Conservation (phyloP, 2,888 invertebrate genomes). For the Agriopis aurantiaria region DNA sequence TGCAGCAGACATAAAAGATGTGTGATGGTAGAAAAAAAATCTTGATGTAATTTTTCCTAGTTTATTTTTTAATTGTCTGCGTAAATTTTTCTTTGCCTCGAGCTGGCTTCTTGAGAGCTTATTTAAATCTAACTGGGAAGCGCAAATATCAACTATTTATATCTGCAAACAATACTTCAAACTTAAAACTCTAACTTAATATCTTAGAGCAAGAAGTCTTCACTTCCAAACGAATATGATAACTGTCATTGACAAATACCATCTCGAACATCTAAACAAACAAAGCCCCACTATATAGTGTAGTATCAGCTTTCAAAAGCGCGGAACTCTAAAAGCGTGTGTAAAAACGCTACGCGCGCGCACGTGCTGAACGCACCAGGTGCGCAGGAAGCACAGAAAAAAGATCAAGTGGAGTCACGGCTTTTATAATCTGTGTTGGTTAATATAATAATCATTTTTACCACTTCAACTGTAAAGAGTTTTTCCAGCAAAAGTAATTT, state of each 20-base stretch:
- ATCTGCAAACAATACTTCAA: neutral
- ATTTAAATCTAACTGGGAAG: no score
- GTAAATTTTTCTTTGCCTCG: neutral
- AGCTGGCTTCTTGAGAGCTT: no score
- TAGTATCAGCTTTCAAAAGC: slow-evolving; percentile 42
- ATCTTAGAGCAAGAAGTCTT: no score
- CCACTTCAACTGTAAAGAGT: slow-evolving; percentile 33
- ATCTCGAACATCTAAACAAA: slow-evolving; percentile 40
- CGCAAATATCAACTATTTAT: no score
- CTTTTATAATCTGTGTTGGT: slow-evolving; percentile 23
- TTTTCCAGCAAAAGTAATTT: slow-evolving; percentile 33
- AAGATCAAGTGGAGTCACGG: slow-evolving; percentile 29
- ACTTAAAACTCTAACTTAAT: neutral
- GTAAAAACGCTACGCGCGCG: slow-evolving; percentile 48
- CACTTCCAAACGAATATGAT: neutral
- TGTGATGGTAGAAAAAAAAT: no score
- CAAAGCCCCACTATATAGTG: slow-evolving; percentile 36
- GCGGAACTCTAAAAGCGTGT: slow-evolving; percentile 43
- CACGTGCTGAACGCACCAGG: slow-evolving; percentile 66
- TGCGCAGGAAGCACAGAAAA: slow-evolving; percentile 62
- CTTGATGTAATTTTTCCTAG: no score
- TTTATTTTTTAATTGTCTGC: no score
- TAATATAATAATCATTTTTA: slow-evolving; percentile 22
- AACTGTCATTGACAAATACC: slow-evolving; percentile 12
- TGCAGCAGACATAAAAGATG: no score